Evolutionary conservation across 2,797 vertebrate genomes (phyloP), one percentile per base, ranked within the genome.

Genomic region (Lutjanus argentimaculatus): DNA sequence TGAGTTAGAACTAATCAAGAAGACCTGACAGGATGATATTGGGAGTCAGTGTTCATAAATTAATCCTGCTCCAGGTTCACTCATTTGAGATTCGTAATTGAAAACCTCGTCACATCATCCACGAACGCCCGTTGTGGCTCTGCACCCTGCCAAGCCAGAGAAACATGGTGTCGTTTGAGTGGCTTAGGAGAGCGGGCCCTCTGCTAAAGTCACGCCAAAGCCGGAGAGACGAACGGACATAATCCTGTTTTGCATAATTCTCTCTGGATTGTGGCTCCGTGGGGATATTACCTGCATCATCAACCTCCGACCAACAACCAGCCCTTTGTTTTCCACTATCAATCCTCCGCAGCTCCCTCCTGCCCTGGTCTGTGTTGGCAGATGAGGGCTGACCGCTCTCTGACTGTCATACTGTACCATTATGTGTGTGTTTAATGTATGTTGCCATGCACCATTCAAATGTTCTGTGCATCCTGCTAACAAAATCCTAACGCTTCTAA

Each of bases 171-270:
- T 62, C 0, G 12, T 57, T 49, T 68, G 15, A 63, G 58, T 17
- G 17, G 40, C 19, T 67, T 21, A n/a, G 22, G 10, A 22, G 42
- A 19, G 19, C 14, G 0, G 3, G 17, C 51, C 30, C 30, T 36
- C 30, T 3, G 30, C 30, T 36, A 6, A 36, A 36, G 30, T 36
- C 30, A 36, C 30, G 30, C 30, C 30, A 36, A 36, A 36, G 30
- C 30, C 30, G 30, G 30, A 36, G 30, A 36, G 30, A 36, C 30
- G 30, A 36, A 36, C 6, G 17, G 56, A 68, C 36, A 15, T 61
- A 46, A 77, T 75, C 51, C 77, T 66, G 67, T 36, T 85, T 67
- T 83, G 72, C 69, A 58, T 67, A 71, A 76, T 64, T 72, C 42
- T 58, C 49, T 70, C n/a, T 63, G 67, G 11, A 36, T 61, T 69